Percentiles rank a stretch among this genome's conserved stretches.
Evolutionary conservation across 2,113 vertebrate species (phyloP).

Genomic region (Chitala chitala): DNA sequence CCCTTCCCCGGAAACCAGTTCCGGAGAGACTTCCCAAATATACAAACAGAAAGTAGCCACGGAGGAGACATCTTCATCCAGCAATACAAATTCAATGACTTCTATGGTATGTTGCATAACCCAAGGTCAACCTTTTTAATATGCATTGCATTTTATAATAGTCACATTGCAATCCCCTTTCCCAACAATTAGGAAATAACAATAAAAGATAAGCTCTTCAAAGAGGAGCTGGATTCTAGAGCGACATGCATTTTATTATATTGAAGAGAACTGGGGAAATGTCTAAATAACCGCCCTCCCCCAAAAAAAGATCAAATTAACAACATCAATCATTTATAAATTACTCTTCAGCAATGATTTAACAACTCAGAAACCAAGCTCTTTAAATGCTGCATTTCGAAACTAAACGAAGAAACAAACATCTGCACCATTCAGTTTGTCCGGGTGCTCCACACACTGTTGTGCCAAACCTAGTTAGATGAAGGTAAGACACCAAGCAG

Average conservation of each 20-base stretch:
- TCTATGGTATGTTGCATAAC: no score
- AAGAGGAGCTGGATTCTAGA: not conserved
- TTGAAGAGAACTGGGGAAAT: not conserved
- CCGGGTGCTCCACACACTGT: not conserved
- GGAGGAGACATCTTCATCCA: no score
- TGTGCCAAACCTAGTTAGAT: not conserved
- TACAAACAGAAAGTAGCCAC: no score
- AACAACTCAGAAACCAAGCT: not conserved
- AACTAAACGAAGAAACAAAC: not conserved
- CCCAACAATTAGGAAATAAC: not conserved
- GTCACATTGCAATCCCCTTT: not conserved
- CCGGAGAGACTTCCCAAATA: no score
- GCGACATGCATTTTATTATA: conserved; percentile 2
- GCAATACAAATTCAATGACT: no score
- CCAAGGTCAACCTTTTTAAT: not conserved
- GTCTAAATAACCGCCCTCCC: not conserved
- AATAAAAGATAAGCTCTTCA: not conserved
- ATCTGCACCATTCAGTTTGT: conserved; percentile 1
- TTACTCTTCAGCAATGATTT: not conserved
- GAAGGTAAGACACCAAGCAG: no score
- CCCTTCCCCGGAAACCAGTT: no score
- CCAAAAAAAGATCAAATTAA: not conserved
- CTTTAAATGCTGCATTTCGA: not conserved
- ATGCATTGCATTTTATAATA: not conserved
- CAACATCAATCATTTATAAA: not conserved